Base-by-base conservation (phyloP, 2,797 vertebrate species). In the Sebastes alutus region DNA sequence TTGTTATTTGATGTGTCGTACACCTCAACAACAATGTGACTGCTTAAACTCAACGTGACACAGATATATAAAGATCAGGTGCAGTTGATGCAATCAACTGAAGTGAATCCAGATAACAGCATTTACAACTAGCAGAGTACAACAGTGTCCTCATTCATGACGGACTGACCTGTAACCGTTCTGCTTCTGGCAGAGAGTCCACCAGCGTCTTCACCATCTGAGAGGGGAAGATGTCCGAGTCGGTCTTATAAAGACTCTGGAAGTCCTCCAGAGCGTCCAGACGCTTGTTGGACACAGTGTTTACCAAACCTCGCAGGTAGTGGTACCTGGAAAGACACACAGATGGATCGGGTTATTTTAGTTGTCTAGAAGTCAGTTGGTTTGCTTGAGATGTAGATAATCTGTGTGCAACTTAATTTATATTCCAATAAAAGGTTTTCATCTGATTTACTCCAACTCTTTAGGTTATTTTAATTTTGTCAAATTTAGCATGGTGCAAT, bases 161-260 rank as follows among this genome's bases (percentile, higher is more conserved):
- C 1, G 14, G 62, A 79, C 91, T 29, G 56, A 95, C 94, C 93
- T 93, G 94, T 29, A 65, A 66, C 2, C 96, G 94, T 74, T 97
- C 97, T 0, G 85, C 69, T 8, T 87, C 92, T 2, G 93, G 85
- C 86, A 99, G 83, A 0, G 91, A 96, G 81, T 96, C 95, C 25
- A 97, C 95, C 59, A 97, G 84, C 8, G 94, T 93, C 87, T 94
- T 96, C 25, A 98, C 97, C 68, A 99, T 96, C 32, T 97, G 97
- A 2, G 93, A 93, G 0, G 99, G 99, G 77, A 99, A 99, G 89
- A 99, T 98, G 30, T 96, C 90, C 0, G 97, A 93, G 82, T 99
- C 99, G 0, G 97, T 99, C 92, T 96, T 98, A 65, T 98, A 97
- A 29, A 99, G 96, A 85, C 95, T 97, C 94, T 99, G 97, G 89